Evolutionary conservation across 2,797 vertebrate genomes (phyloP), one percentile per base, ranked within the genome.

Genomic region (Tapera naevia): DNA sequence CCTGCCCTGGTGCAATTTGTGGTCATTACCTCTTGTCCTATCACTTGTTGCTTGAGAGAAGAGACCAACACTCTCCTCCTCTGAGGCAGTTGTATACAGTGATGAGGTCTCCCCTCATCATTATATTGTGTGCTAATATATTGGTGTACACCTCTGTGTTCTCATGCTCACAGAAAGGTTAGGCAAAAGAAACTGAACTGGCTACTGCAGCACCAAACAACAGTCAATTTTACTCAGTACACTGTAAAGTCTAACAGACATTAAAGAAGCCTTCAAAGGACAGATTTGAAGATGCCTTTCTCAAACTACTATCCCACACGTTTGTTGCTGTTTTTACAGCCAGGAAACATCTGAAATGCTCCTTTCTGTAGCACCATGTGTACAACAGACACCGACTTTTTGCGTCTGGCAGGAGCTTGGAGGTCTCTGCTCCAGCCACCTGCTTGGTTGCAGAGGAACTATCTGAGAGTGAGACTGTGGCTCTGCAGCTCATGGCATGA

Each of bases 351-450:
- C 45, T 35, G 37, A 0, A 8, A 22, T 0, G 1, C 9, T 56
- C 54, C 39, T 69, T 32, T 1, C 0, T 1, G 2, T 19, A 51
- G 41, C 50, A 51, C 13, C 2, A 0, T 21, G 15, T 6, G 35
- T 3, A 13, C 39, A 35, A 1, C 7, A 72, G 48, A 39, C 23
- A 30, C 7, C 0, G 0, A 23, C 19, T 48, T 1, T 0, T 28
- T 28, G 25, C 0, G 4, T 27, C 39, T 41, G 37, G 58, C 13
- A 21, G 46, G 37, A 57, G 22, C 28, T n/a, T 0, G 0, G 21
- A 27, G 19, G n/a, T 51, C 41, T 24, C 43, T 39, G 24, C 48
- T 62, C 53, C 72, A 67, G 57, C 24, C 1, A 0, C 48, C 37
- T n/a, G 18, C 30, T 32, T 1, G 1, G n/a, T 17, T 2, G 2